Evolutionary conservation across 2,113 vertebrate genomes (phyloP).

Genomic region (Platysteira castanea): DNA sequence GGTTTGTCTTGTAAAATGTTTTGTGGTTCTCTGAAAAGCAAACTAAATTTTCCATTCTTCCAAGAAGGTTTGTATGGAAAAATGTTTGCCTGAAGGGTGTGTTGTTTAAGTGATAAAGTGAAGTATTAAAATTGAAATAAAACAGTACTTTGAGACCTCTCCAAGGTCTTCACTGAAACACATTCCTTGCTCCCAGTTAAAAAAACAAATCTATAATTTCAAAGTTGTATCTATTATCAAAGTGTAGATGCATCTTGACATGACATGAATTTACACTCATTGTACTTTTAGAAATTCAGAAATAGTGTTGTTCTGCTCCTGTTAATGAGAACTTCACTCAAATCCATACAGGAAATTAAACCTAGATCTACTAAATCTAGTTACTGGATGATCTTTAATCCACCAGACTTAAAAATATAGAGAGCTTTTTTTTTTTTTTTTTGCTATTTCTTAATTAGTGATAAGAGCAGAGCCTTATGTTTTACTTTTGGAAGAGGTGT

Average conservation of each 20-base stretch:
- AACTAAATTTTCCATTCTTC: neutral
- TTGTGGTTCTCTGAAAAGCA: neutral
- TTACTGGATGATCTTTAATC: neutral
- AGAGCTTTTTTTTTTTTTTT: neutral
- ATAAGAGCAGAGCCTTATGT: neutral
- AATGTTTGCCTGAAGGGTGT: neutral
- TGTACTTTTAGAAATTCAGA: neutral
- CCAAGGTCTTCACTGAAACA: neutral
- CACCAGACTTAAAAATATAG: neutral
- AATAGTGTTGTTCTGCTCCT: neutral
- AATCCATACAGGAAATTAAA: conserved; percentile 14
- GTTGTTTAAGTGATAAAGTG: neutral
- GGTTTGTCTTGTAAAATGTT: neutral
- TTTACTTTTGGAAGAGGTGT: neutral
- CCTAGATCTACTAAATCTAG: neutral
- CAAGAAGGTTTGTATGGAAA: neutral
- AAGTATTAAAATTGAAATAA: neutral
- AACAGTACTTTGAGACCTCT: neutral
- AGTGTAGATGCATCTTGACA: neutral
- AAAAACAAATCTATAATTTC: neutral
- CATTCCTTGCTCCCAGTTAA: neutral
- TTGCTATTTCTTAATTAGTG: neutral
- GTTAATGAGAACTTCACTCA: neutral
- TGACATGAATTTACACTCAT: neutral
- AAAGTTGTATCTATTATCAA: neutral